Conservation (phyloP, 2,113 vertebrate genomes). For the Corapipo altera region DNA sequence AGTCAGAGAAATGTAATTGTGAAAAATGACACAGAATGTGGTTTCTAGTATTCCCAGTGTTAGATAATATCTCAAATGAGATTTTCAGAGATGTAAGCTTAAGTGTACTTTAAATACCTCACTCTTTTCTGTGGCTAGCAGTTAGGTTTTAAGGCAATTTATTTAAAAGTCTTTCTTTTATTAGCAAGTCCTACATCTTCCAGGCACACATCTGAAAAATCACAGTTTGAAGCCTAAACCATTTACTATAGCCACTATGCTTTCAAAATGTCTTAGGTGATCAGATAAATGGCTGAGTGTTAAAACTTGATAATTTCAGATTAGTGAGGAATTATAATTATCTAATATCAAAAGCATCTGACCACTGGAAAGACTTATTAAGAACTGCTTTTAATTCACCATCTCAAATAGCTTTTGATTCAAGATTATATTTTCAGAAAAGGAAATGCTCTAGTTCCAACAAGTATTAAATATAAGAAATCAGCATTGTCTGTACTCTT, state of each 20-base stretch:
- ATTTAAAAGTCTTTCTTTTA: conserved; percentile 19
- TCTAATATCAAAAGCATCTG: conserved; percentile 45
- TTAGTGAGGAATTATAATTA: conserved; percentile 50
- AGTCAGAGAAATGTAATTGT: neutral
- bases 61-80: neutral
- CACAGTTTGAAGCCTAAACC: neutral
- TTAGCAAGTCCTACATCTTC: conserved; percentile 4
- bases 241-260: conserved; percentile 16
- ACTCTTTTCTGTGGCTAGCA: neutral
- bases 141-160: conserved; percentile 2
- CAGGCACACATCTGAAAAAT: conserved; percentile 1
- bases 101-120: neutral
- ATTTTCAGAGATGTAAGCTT: neutral
- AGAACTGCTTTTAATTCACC: conserved; percentile 29
- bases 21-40: neutral
- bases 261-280: conserved; percentile 34
- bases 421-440: conserved; percentile 45
- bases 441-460: conserved; percentile 6
- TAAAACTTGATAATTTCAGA: conserved; percentile 43
- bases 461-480: conserved; percentile 3
- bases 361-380: conserved; percentile 42
- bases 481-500: neutral
- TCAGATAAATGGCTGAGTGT: conserved; percentile 24
- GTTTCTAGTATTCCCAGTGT: neutral
- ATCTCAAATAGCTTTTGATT: conserved; percentile 53